These are phyloP conservation scores for Cyphomyrmex costatus DNA, from an alignment of 1,140 invertebrate genomes.

Conservation along the genomic window DNA sequence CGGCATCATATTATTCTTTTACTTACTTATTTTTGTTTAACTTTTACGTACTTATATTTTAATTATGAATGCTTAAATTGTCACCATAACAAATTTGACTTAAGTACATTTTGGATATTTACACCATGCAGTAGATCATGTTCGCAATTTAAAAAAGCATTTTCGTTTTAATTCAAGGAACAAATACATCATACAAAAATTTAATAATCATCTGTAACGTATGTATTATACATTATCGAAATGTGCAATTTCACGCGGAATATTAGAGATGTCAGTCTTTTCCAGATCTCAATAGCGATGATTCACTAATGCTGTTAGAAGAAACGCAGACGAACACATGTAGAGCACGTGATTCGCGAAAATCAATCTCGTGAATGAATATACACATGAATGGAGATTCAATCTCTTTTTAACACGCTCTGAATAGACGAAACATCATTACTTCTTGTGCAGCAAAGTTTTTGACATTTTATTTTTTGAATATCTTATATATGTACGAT, in stretches of 20 bases:
- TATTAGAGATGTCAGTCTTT: background rate
- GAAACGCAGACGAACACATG: constrained; percentile 28
- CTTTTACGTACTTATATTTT: no score
- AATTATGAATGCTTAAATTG: no score
- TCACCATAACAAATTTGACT: no score
- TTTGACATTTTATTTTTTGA: background rate
- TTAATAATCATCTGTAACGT: background rate
- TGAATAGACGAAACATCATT: background rate
- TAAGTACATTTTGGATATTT: no score
- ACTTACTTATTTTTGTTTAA: no score
- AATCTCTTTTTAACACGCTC: background rate
- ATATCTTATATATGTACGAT: background rate
- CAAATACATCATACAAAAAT: background rate
- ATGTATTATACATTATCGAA: background rate
- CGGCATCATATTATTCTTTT: no score
- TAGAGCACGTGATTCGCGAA: background rate
- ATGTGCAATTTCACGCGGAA: background rate
- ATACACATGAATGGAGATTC: constrained; percentile 42
- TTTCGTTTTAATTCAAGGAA: background rate
- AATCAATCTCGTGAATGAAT: constrained; percentile 59
- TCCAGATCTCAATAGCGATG: constrained; percentile 19
- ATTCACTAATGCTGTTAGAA: background rate
- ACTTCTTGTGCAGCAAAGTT: background rate
- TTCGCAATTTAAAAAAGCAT: background rate
- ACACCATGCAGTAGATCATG: no score